Conservation (phyloP, 2,113 vertebrate genomes). For the Prochilodus magdalenae region DNA sequence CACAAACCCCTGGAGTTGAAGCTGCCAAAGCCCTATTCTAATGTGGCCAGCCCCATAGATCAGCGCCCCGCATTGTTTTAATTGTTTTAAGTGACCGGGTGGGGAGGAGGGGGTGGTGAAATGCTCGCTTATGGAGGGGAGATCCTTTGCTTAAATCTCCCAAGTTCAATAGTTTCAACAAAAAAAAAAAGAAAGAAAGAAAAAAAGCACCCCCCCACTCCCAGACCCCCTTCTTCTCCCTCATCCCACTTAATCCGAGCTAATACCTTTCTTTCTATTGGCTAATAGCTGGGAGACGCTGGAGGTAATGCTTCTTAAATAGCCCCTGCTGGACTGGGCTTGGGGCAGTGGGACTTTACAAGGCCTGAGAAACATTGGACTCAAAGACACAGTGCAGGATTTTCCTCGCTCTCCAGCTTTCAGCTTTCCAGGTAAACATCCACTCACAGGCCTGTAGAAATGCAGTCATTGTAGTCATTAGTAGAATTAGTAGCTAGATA, state of each 20-base stretch:
- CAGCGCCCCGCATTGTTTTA: constrained; percentile 82
- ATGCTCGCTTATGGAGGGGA: constrained; percentile 70
- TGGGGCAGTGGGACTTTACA: constrained; percentile 34
- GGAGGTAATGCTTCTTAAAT: constrained; percentile 83
- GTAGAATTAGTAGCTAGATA: neutral
- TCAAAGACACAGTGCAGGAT: neutral
- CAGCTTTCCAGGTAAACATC: neutral
- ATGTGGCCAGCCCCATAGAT: constrained; percentile 79
- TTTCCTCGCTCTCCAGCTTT: neutral
- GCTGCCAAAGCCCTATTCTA: constrained; percentile 68
- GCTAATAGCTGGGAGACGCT: constrained; percentile 80
- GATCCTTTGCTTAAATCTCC: constrained; percentile 78
- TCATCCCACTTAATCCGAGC: constrained; percentile 82
- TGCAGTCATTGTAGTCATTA: neutral
- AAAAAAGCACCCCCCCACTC: constrained; percentile 73
- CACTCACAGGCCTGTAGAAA: neutral
- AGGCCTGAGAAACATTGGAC: neutral
- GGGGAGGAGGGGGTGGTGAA: constrained; percentile 65
- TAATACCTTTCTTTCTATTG: constrained; percentile 86
- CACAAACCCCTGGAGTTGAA: constrained; percentile 2
- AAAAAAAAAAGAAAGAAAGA: constrained; percentile 65
- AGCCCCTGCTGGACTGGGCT: constrained; percentile 72
- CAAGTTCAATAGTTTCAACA: constrained; percentile 86
- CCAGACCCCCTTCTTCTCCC: constrained; percentile 69
- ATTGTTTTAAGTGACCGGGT: constrained; percentile 77